Evolutionary conservation across 2,888 invertebrate species (phyloP), one percentile per base, ranked within the genome.

Genomic region (Latrodectus elegans): DNA sequence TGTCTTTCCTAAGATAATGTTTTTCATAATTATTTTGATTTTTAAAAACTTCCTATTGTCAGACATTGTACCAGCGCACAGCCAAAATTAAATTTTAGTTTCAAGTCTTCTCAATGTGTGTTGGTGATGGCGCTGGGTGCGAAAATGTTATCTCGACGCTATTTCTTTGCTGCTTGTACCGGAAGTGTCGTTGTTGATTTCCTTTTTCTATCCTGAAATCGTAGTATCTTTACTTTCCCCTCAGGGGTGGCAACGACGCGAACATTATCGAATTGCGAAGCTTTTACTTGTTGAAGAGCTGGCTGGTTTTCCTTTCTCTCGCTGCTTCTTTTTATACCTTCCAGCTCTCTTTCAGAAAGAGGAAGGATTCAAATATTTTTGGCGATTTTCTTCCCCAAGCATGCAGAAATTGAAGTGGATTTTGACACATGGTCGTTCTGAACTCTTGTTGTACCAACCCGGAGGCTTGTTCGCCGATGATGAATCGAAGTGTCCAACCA

Each of bases 391-490:
- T 38, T 6, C 38, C 38, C 38, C 38, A 38, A 38, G 38, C 1
- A 38, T 38, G 38, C 38, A 38, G 38, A 38, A 38, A 38, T 38
- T 38, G 38, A 38, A 38, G 60, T 15, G n/a, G 60, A 15, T 60
- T 55, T 55, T 60, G 60, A 60, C 60, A 60, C 60, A 60, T 60
- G 60, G 60, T 60, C 60, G 60, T 10, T 60, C n/a, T 60, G 55
- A 55, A 55, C 55, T 55, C 55, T 15, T 12, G 55, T 60, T 60
- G 6, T 60, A 14, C 60, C n/a, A 12, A 15, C n/a, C n/a, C n/a
- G 12, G 4, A 4, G 60, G 60, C 60, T 12, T n/a, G 60, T 15
- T 60, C 12, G 10, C 60, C 12, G 12, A n/a, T n/a, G 60, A 60
- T 60, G 60, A 60, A 60, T 60, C 60, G n/a, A 12, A 15, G 60